A percentile compares a stretch with the other conserved stretches of the same genome.
Evolutionary conservation across 1,140 invertebrate genomes (phyloP).

Genomic region (Diprion similis): DNA sequence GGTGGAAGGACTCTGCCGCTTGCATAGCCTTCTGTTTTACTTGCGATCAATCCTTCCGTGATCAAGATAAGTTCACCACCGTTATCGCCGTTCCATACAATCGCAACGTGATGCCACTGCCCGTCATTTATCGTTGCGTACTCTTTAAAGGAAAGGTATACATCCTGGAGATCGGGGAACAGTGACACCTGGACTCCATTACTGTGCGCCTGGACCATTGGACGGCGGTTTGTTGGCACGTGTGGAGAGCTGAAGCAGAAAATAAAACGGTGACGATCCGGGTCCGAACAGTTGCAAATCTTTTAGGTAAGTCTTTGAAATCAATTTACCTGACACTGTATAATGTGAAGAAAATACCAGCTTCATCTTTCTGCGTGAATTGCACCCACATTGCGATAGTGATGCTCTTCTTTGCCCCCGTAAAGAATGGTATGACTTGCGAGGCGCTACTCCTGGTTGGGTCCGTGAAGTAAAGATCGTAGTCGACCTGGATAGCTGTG

Average conservation of each 20-base stretch:
- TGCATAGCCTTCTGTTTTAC: slow-evolving; percentile 86
- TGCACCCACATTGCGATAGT: slow-evolving; percentile 96
- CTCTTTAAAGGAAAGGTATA: slow-evolving; percentile 89
- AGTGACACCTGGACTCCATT: slow-evolving; percentile 89
- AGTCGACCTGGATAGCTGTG: slow-evolving; percentile 92
- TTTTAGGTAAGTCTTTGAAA: slow-evolving; percentile 17
- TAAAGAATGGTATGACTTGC: slow-evolving; percentile 88
- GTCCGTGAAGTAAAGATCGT: slow-evolving; percentile 94
- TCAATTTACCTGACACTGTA: slow-evolving; percentile 80
- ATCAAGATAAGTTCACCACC: slow-evolving; percentile 86
- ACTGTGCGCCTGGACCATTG: slow-evolving; percentile 88
- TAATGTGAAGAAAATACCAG: slow-evolving; percentile 92
- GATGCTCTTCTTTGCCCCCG: slow-evolving; percentile 76
- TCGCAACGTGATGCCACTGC: slow-evolving; percentile 95
- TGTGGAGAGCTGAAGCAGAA: slow-evolving; percentile 73
- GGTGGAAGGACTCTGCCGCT: slow-evolving; percentile 78
- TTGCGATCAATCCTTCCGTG: slow-evolving; percentile 92
- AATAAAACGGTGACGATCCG: slow-evolving; percentile 16
- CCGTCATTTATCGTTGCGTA: slow-evolving; percentile 95
- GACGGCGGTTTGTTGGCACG: slow-evolving; percentile 77
- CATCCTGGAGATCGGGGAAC: slow-evolving; percentile 86
- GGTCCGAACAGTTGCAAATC: slow-evolving; percentile 9
- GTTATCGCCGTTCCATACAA: slow-evolving; percentile 90
- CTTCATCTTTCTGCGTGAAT: slow-evolving; percentile 87
- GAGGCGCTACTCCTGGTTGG: slow-evolving; percentile 85